Base-by-base conservation (phyloP, 2,113 vertebrate species). In the Rhabdomys dilectus region DNA sequence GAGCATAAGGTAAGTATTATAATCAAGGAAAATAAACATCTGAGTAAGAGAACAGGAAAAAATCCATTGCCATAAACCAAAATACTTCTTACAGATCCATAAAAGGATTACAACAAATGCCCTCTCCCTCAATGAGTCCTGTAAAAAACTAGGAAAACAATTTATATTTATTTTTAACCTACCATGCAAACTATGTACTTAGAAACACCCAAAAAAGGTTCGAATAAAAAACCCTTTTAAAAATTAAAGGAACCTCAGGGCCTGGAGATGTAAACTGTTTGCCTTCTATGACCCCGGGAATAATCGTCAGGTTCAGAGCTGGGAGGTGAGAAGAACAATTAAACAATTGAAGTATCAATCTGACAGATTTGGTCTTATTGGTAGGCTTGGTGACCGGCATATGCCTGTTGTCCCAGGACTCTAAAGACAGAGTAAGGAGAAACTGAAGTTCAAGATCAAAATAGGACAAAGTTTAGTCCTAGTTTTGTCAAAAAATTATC, bases 1-100 rank as follows among this genome's bases (percentile, higher is more conserved):
- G 56, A 93, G 77, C 48, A 91, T 88, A 94, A 91, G 91, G 19
- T 92, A 94, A 94, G 31, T 84, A 88, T 56, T 13, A 78, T n/a
- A 60, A 42, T n/a, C 53, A 84, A 94, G 82, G 34, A 94, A 94
- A 91, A 29, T 48, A 13, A 1, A 75, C 22, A 93, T 91, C 64
- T 60, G 31, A 87, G 34, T 93, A 84, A 68, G 39, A 89, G 9
- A 51, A 76, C 1, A 93, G n/a, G 36, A 81, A 72, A 72, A 26
- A 77, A 39, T 10, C 29, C 86, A 84, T 76, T 91, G 89, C 6
- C 48, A 92, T 34, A 78, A 94, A 85, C 24, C 64, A 95, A 95
- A 94, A 86, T 45, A 60, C 34, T 93, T 36, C 21, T 78, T 31
- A 1, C 64, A 82, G 68, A 78, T 87, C 56, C 75, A 94, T 70